Percentiles rank a stretch among this genome's conserved stretches.
phyloP scores from a whole-genome alignment of 2,113 vertebrate genomes.

The Cynopterus brachyotis region DNA sequence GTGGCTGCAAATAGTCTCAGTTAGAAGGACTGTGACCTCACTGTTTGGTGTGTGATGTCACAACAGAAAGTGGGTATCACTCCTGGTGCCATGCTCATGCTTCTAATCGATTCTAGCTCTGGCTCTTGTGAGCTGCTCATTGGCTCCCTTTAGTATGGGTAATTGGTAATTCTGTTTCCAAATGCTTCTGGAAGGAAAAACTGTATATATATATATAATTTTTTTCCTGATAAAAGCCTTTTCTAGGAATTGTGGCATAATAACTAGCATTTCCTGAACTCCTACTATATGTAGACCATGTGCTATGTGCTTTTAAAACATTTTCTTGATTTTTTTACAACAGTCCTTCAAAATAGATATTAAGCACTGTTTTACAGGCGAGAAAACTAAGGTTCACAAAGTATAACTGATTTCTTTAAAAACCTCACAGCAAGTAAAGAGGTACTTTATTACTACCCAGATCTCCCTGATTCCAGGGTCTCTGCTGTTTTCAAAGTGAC shows the following conservation, averaged over 20 bases:
- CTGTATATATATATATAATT: neutral
- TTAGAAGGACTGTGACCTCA: neutral
- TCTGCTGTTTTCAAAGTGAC: neutral
- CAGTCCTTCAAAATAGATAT: neutral
- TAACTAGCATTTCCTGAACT: neutral
- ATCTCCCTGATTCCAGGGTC: neutral
- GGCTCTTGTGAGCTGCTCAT: neutral
- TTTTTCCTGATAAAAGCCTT: neutral
- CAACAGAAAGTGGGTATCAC: neutral
- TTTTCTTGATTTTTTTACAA: neutral
- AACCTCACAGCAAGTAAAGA: neutral
- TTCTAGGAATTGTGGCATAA: neutral
- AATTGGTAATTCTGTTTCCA: neutral
- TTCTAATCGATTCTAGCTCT: neutral
- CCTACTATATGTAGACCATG: neutral
- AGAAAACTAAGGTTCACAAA: neutral
- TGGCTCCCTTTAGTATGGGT: neutral
- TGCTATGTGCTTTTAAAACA: neutral
- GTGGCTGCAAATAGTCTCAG: conserved; percentile 4
- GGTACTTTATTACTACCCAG: neutral
- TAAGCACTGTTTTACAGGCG: neutral
- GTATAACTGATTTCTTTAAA: neutral
- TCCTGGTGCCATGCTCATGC: neutral
- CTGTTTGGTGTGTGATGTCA: neutral
- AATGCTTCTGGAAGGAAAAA: neutral